A percentile compares a stretch with the other conserved stretches of the same genome.
Evolutionary conservation across 2,888 invertebrate species (phyloP).

Genomic region (Cryptocheilus praepositus): DNA sequence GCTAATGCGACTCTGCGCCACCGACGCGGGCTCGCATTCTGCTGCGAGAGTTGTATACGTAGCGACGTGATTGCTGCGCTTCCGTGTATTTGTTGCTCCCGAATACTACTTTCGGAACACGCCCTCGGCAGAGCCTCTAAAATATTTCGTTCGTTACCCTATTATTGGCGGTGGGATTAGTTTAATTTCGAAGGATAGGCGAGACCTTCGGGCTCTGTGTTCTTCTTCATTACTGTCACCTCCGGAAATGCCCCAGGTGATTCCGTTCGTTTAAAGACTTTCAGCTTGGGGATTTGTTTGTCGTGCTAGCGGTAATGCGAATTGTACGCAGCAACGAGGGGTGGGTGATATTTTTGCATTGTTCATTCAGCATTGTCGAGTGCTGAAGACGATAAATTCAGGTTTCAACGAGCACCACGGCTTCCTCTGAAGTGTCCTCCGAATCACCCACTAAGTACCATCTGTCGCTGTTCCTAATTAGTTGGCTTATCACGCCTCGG

Average conservation of each 20-base stretch:
- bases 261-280: too few species aligned
- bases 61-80: too few species aligned
- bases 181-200: too few species aligned
- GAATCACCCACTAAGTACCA: conserved; percentile 40
- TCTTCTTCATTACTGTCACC: conserved; percentile 34
- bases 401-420: conserved; percentile 26
- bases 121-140: too few species aligned
- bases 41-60: neutral
- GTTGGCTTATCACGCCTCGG: conserved; percentile 43
- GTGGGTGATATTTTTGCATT: too few species aligned
- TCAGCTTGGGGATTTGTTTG: too few species aligned
- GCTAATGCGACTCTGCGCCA: neutral
- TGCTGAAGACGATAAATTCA: conserved; percentile 37
- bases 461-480: conserved; percentile 51
- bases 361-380: conserved; percentile 2
- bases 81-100: too few species aligned
- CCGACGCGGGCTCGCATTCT: conserved; percentile 16
- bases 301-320: too few species aligned
- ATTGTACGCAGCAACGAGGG: too few species aligned
- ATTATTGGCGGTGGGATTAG: too few species aligned
- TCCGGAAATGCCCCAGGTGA: conserved; percentile 18
- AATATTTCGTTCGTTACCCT: too few species aligned
- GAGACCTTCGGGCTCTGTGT: conserved; percentile 22
- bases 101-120: too few species aligned
- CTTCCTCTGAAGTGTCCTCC: conserved; percentile 29